A percentile compares a stretch with the other conserved stretches of the same genome.
Conservation (phyloP, 2,797 vertebrate genomes). For the Furcifer pardalis region DNA sequence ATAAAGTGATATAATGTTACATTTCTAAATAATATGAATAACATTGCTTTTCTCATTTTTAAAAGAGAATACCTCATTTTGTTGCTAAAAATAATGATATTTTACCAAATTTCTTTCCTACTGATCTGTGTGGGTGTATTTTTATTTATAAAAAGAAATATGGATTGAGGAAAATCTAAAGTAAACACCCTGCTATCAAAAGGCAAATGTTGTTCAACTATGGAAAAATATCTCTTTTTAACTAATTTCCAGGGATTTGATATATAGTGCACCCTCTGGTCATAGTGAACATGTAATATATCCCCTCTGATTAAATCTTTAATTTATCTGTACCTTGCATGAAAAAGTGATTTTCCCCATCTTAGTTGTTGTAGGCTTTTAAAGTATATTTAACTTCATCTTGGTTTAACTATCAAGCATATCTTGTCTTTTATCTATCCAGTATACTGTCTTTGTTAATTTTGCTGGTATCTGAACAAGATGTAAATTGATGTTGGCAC, state of each 20-base stretch:
- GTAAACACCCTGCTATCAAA: neutral
- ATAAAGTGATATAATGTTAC: neutral
- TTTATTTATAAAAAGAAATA: neutral
- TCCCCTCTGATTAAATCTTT: neutral
- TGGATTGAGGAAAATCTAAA: neutral
- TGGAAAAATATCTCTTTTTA: neutral
- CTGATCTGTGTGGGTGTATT: neutral
- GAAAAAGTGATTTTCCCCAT: neutral
- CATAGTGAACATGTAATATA: neutral
- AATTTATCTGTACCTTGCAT: neutral
- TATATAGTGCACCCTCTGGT: neutral
- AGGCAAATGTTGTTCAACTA: neutral
- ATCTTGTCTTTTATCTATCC: neutral
- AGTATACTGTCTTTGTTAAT: neutral
- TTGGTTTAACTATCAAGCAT: no score
- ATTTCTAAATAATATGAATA: neutral
- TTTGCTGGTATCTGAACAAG: neutral
- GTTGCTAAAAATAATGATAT: neutral
- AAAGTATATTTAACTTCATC: no score
- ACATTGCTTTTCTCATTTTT: neutral
- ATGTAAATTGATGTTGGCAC: neutral
- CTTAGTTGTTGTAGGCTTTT: neutral
- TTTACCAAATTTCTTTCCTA: neutral
- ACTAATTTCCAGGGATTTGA: neutral
- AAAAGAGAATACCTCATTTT: neutral